A percentile compares a stretch with the other conserved stretches of the same genome.
These are phyloP conservation scores for Paguma larvata DNA, from an alignment of 2,797 vertebrate species.

Conservation along the genomic window DNA sequence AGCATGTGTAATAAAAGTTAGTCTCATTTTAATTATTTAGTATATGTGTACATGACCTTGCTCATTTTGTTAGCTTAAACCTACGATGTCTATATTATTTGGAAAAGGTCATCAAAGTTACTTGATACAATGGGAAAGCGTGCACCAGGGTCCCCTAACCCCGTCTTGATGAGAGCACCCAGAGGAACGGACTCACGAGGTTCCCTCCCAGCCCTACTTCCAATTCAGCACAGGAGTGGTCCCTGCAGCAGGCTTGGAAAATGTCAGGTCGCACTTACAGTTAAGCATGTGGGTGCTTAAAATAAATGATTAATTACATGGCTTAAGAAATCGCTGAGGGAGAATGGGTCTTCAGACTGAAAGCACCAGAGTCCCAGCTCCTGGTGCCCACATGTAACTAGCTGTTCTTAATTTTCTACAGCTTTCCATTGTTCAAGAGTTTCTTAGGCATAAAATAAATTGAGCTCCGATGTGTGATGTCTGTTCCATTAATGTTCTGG, in stretches of 20 bases:
- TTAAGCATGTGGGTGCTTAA: not conserved
- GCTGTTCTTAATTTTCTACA: not conserved
- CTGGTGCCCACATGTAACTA: not conserved
- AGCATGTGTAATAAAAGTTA: constrained; percentile 15
- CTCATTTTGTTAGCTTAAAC: not conserved
- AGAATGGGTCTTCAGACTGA: not conserved
- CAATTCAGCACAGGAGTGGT: not conserved
- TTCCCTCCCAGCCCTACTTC: not conserved
- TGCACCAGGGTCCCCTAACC: not conserved
- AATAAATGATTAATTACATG: constrained; percentile 25
- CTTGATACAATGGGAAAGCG: not conserved
- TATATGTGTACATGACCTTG: not conserved
- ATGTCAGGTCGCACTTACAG: not conserved
- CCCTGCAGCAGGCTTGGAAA: not conserved
- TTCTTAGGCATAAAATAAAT: constrained; percentile 42
- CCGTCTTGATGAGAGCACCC: not conserved
- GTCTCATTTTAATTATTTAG: not conserved
- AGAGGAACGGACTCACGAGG: not conserved
- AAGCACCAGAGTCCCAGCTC: not conserved
- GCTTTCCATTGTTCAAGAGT: constrained; percentile 41
- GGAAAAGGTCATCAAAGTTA: constrained; percentile 30
- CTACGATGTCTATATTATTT: constrained; percentile 6
- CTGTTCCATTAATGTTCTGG: constrained; percentile 43
- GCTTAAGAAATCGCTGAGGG: not conserved
- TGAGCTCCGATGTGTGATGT: constrained; percentile 18